phyloP scores from a whole-genome alignment of 2,888 invertebrate genomes.

The Molanna angustata region DNA sequence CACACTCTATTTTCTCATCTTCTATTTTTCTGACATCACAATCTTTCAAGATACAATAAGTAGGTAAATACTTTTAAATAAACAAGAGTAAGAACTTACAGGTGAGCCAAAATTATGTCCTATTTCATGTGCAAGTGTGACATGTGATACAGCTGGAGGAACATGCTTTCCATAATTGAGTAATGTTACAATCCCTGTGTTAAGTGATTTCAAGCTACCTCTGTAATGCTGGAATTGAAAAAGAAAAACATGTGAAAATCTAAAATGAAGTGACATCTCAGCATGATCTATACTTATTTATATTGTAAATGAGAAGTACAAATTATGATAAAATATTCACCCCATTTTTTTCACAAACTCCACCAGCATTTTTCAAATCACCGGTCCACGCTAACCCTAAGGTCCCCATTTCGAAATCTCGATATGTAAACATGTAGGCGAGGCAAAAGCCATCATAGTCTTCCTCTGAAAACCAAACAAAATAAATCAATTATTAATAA shows the following conservation, averaged over 20 bases:
- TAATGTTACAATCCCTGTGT: conserved; percentile 96
- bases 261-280: not conserved
- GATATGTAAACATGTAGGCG: conserved; percentile 98
- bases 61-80: conserved; percentile 3
- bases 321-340: conserved; percentile 53
- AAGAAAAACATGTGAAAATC: not conserved
- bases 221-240: conserved; percentile 76
- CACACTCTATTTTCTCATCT: too few relatives aligned
- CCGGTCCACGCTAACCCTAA: conserved; percentile 98
- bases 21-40: too few relatives aligned
- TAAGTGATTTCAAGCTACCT: conserved; percentile 89
- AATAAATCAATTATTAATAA: too few relatives aligned
- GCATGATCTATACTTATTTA: too few relatives aligned
- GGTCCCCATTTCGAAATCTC: conserved; percentile 94
- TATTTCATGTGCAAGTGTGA: conserved; percentile 98
- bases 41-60: not conserved
- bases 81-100: conserved; percentile 55
- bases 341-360: conserved; percentile 96
- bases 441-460: conserved; percentile 98
- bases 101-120: conserved; percentile 99
- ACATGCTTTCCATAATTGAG: conserved; percentile 98
- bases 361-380: conserved; percentile 93
- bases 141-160: conserved; percentile 96
- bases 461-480: conserved; percentile 67
- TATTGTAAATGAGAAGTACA: not conserved